These are phyloP conservation scores for Yponomeuta cagnagella DNA, from an alignment of 2,888 invertebrate genomes.

Conservation along the genomic window DNA sequence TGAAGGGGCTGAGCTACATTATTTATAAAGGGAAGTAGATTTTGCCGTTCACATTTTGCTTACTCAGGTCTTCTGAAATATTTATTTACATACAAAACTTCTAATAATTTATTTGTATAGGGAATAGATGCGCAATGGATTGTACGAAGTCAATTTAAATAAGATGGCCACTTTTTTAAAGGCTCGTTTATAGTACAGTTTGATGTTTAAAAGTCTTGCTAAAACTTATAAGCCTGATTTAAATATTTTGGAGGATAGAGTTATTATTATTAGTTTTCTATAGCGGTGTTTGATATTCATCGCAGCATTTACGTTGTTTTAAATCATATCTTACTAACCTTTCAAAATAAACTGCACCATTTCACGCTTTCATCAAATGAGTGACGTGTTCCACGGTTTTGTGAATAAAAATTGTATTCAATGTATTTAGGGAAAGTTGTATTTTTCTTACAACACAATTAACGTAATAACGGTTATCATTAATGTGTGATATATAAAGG, in stretches of 20 bases:
- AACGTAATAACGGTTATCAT: not conserved
- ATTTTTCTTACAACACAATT: not conserved
- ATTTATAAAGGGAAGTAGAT: not conserved
- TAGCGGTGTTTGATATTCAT: not conserved
- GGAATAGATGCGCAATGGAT: too few relatives aligned
- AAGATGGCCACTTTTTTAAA: too few relatives aligned
- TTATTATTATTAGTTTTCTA: not conserved
- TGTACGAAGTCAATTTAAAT: too few relatives aligned
- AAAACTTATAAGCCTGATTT: too few relatives aligned
- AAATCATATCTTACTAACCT: not conserved
- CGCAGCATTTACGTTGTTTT: not conserved
- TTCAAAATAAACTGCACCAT: not conserved
- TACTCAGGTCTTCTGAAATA: not conserved
- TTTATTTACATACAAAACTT: not conserved
- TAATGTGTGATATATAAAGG: conserved; percentile 9
- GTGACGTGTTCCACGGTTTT: not conserved
- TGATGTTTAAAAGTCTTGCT: too few relatives aligned
- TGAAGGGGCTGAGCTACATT: conserved; percentile 45
- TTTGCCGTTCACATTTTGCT: not conserved
- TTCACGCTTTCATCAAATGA: conserved; percentile 3
- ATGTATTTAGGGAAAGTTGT: not conserved
- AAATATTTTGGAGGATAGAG: too few relatives aligned
- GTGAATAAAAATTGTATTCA: not conserved
- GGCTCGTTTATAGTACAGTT: too few relatives aligned
- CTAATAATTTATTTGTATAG: too few relatives aligned